phyloP scores from a whole-genome alignment of 2,113 vertebrate genomes.

The Balaeniceps rex region DNA sequence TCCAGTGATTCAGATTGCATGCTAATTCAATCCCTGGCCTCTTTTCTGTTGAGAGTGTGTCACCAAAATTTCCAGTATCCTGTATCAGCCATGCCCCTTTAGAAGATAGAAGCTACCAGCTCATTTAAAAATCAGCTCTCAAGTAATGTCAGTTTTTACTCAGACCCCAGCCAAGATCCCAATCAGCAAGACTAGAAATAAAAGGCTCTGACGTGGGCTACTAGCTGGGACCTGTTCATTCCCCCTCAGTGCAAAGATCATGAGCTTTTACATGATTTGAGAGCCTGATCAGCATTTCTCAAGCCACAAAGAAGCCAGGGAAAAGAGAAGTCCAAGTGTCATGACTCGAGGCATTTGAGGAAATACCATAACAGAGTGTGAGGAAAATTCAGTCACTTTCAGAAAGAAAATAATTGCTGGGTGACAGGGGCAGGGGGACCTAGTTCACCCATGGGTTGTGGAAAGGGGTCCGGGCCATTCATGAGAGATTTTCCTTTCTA shows the following conservation, averaged over 20 bases:
- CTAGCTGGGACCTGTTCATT: not conserved
- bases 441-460: not conserved
- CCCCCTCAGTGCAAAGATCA: not conserved
- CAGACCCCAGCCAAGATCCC: not conserved
- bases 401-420: not conserved
- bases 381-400: not conserved
- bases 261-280: not conserved
- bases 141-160: not conserved
- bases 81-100: not conserved
- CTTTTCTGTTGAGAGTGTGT: not conserved
- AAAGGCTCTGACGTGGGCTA: not conserved
- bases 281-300: not conserved
- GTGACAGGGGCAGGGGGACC: not conserved
- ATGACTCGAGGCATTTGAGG: not conserved
- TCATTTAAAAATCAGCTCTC: not conserved
- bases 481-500: not conserved
- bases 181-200: not conserved
- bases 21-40: not conserved
- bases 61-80: not conserved
- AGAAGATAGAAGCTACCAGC: not conserved
- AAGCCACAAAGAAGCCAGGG: not conserved
- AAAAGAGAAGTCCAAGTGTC: not conserved
- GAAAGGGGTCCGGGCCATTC: not conserved
- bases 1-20: not conserved
- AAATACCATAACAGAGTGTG: not conserved